Evolutionary conservation across 2,797 vertebrate species (phyloP).

Genomic region (Mus caroli): DNA sequence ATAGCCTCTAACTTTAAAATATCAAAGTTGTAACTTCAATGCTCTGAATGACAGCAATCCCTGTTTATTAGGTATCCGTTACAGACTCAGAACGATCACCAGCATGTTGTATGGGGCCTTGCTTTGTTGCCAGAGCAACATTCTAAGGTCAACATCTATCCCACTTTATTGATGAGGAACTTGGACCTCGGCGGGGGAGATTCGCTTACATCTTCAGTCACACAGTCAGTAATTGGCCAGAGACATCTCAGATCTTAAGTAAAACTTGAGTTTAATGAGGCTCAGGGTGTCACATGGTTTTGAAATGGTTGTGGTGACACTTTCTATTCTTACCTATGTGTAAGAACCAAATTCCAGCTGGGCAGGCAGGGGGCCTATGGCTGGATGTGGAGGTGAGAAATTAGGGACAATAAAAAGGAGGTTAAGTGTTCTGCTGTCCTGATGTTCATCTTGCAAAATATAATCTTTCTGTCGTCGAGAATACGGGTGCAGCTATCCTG

Average conservation of each 20-base stretch:
- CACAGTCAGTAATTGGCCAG: not conserved
- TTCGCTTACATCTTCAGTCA: slow-evolving; percentile 47
- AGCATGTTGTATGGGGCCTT: not conserved
- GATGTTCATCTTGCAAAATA: slow-evolving; percentile 40
- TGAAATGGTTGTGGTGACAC: not conserved
- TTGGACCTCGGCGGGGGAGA: not conserved
- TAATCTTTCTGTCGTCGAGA: slow-evolving; percentile 8
- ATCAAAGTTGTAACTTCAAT: slow-evolving; percentile 26
- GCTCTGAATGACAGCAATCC: slow-evolving; percentile 33
- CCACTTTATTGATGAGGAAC: slow-evolving; percentile 34
- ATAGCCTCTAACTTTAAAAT: slow-evolving; percentile 15
- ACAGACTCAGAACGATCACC: not conserved
- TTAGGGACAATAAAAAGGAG: not conserved
- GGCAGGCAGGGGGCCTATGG: not conserved
- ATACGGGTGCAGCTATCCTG: not conserved
- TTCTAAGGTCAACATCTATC: slow-evolving; percentile 36
- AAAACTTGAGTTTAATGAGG: slow-evolving; percentile 53
- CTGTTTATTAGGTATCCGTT: not conserved
- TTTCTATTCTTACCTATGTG: slow-evolving; percentile 22
- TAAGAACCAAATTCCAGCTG: not conserved
- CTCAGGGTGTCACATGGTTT: slow-evolving; percentile 30
- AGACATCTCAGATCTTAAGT: slow-evolving; percentile 28
- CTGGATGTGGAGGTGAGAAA: not conserved
- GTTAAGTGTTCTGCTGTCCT: not conserved
- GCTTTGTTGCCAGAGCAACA: not conserved